Evolutionary conservation across 1,140 invertebrate genomes (phyloP).

Genomic region (Drosophila mauritiana): DNA sequence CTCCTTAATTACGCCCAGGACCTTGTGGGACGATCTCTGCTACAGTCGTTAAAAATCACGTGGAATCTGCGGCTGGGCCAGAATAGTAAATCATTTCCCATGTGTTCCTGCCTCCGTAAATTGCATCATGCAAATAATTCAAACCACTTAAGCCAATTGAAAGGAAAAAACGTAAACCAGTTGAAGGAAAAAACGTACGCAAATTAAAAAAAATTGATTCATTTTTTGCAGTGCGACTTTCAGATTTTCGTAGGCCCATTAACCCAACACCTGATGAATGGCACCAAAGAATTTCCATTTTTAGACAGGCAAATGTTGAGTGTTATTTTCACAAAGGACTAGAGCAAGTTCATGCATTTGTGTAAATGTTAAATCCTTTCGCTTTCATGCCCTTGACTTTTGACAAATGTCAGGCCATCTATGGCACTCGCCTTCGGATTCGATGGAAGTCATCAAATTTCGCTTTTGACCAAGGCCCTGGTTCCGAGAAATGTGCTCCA

Average conservation of each 20-base stretch:
- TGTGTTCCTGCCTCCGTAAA: slow-evolving; percentile 21
- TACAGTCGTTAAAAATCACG: slow-evolving; percentile 30
- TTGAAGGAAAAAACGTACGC: neutral
- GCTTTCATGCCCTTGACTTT: slow-evolving; percentile 41
- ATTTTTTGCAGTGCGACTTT: slow-evolving; percentile 6
- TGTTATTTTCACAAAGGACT: neutral
- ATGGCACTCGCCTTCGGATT: slow-evolving; percentile 14
- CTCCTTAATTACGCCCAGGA: slow-evolving; percentile 7
- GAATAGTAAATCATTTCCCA: slow-evolving; percentile 34
- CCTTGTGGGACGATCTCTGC: neutral
- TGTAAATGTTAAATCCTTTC: slow-evolving; percentile 18
- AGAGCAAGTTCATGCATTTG: neutral
- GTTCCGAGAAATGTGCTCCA: slow-evolving; percentile 12
- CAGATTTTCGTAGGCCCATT: slow-evolving; percentile 15
- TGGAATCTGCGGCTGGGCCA: slow-evolving; percentile 1
- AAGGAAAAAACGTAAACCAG: neutral
- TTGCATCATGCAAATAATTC: slow-evolving; percentile 47
- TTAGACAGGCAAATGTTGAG: slow-evolving; percentile 27
- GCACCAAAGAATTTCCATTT: neutral
- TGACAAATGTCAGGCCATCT: slow-evolving; percentile 43
- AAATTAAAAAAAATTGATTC: neutral
- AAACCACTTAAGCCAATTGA: slow-evolving; percentile 20
- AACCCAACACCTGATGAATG: slow-evolving; percentile 1
- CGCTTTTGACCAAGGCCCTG: slow-evolving; percentile 26
- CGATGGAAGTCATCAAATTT: slow-evolving; percentile 22